These are phyloP conservation scores for Cataglyphis rosenhaueri DNA, from an alignment of 2,888 invertebrate genomes.

Conservation along the genomic window DNA sequence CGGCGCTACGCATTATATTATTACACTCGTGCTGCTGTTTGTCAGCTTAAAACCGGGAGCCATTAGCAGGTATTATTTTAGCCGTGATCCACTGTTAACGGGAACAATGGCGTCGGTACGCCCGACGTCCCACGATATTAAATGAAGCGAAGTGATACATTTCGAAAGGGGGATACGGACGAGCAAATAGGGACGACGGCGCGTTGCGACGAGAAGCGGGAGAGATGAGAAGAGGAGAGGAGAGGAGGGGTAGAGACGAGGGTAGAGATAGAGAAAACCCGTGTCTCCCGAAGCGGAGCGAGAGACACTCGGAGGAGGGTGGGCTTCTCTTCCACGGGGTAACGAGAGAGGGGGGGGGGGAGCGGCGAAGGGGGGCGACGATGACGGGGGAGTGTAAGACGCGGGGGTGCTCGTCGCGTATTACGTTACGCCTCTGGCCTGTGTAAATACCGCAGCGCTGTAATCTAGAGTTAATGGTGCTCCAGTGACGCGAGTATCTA, in stretches of 20 bases:
- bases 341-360: constrained; percentile 5
- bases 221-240: background rate
- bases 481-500: constrained; percentile 74
- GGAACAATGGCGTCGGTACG: constrained; percentile 75
- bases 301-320: background rate
- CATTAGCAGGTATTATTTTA: constrained; percentile 82
- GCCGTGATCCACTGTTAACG: constrained; percentile 77
- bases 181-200: constrained; percentile 75
- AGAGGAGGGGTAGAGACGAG: background rate
- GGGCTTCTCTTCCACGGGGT: constrained; percentile 17
- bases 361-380: too few species aligned
- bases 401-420: constrained; percentile 64
- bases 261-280: constrained; percentile 38
- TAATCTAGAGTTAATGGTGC: constrained; percentile 83
- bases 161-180: constrained; percentile 75
- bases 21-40: constrained; percentile 71
- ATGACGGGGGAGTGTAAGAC: constrained; percentile 16
- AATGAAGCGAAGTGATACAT: constrained; percentile 78
- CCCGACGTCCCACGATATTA: constrained; percentile 76
- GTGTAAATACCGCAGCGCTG: constrained; percentile 80
- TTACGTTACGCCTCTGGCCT: constrained; percentile 79
- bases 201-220: constrained; percentile 56
- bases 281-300: constrained; percentile 2
- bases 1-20: constrained; percentile 71
- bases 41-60: constrained; percentile 76